Evolutionary conservation across 2,888 invertebrate species (phyloP).

Genomic region (Mesodorylaimus sp.): DNA sequence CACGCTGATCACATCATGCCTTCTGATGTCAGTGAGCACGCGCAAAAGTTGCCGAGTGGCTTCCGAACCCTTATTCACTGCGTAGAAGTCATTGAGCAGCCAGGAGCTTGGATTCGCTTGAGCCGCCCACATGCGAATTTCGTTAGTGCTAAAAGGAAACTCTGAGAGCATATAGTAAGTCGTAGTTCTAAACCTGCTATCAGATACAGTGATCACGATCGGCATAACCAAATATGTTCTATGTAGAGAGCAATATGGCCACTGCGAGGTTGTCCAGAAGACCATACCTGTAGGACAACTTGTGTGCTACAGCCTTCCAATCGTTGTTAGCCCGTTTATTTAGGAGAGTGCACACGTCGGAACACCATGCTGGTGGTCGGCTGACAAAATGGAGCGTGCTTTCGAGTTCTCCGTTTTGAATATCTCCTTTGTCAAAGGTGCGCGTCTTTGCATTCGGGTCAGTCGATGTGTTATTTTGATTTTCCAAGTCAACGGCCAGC

Average conservation of each 20-base stretch:
- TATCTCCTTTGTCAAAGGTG: too few species aligned
- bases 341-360: neutral
- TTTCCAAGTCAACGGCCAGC: too few species aligned
- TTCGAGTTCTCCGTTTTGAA: too few species aligned
- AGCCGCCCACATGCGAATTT: neutral
- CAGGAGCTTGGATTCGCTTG: neutral
- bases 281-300: neutral
- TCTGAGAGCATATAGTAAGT: too few species aligned
- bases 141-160: neutral
- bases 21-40: neutral
- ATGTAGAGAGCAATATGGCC: too few species aligned
- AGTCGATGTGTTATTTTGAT: too few species aligned
- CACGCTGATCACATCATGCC: neutral
- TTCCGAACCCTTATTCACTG: neutral
- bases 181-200: too few species aligned
- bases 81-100: neutral
- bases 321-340: neutral
- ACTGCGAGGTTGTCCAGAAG: too few species aligned
- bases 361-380: neutral
- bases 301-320: neutral
- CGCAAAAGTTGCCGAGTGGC: neutral
- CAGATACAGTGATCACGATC: too few species aligned
- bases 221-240: too few species aligned
- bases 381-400: too few species aligned
- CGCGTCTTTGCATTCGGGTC: too few species aligned